phyloP scores from a whole-genome alignment of 2,113 vertebrate species.

The Parus major region DNA sequence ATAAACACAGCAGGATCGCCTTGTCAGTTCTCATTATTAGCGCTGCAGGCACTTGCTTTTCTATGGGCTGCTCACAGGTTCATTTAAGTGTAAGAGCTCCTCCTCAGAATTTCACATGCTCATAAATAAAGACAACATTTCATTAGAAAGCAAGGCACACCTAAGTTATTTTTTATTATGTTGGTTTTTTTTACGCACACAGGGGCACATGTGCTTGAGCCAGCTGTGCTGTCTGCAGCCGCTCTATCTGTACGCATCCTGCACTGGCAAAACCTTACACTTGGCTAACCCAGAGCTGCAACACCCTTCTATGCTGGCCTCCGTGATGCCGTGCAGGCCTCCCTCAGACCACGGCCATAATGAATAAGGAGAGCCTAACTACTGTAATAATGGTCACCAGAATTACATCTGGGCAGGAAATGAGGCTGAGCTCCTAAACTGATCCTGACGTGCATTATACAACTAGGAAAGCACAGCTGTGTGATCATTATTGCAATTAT shows the following conservation, averaged over 20 bases:
- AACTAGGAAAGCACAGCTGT: constrained; percentile 70
- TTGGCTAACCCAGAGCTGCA: background rate
- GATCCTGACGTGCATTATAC: constrained; percentile 64
- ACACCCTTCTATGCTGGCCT: background rate
- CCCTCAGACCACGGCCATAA: background rate
- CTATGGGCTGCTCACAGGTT: constrained; percentile 75
- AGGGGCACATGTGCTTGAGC: background rate
- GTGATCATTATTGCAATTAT: constrained; percentile 74
- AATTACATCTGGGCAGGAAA: constrained; percentile 65
- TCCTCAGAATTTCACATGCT: constrained; percentile 71
- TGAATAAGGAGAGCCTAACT: constrained; percentile 27
- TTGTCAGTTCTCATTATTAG: constrained; percentile 86
- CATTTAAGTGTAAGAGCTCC: constrained; percentile 78
- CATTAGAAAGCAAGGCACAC: constrained; percentile 51
- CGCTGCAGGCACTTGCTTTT: constrained; percentile 77
- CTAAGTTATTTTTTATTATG: background rate
- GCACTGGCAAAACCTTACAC: background rate
- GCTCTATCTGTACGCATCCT: background rate
- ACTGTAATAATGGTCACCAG: constrained; percentile 45
- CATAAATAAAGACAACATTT: constrained; percentile 73
- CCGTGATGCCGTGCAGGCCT: background rate
- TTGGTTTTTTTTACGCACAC: background rate
- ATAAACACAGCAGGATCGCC: constrained; percentile 81
- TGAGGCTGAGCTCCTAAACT: constrained; percentile 61
- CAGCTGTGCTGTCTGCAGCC: background rate